Conservation (phyloP, 2,888 invertebrate genomes). For the Sinelater perroti region DNA sequence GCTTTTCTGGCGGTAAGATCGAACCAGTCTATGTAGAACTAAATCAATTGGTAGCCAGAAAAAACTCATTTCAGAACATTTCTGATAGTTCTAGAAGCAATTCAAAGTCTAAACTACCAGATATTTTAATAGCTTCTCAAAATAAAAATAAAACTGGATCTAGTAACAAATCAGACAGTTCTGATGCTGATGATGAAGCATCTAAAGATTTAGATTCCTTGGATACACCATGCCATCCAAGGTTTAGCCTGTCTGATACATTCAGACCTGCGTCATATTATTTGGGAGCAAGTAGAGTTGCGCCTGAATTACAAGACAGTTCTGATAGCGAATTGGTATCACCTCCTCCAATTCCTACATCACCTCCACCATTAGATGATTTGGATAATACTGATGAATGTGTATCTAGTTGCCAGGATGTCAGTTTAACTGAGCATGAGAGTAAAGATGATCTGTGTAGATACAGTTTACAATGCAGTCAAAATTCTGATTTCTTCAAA, state of each 20-base stretch:
- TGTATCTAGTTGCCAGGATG: conserved; percentile 34
- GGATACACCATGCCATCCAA: conserved; percentile 73
- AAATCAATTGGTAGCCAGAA: conserved; percentile 53
- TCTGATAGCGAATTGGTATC: conserved; percentile 82
- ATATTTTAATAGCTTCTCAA: conserved; percentile 67
- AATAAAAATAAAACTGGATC: conserved; percentile 50
- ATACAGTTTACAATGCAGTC: conserved; percentile 23
- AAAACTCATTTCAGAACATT: conserved; percentile 42
- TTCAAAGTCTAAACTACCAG: conserved; percentile 66
- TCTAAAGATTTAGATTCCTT: conserved; percentile 77
- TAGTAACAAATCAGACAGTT: conserved; percentile 71
- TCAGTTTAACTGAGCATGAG: conserved; percentile 40
- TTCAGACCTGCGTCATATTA: conserved; percentile 91
- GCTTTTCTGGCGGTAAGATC: conserved; percentile 70
- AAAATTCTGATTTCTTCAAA: conserved; percentile 11
- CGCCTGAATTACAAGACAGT: conserved; percentile 77
- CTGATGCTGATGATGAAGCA: conserved; percentile 85
- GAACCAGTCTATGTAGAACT: conserved; percentile 91
- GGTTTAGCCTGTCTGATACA: conserved; percentile 87
- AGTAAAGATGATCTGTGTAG: conserved; percentile 39
- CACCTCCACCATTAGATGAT: conserved; percentile 78
- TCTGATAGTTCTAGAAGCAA: conserved; percentile 36
- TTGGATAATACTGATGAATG: conserved; percentile 63
- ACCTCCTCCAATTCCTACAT: conserved; percentile 80
- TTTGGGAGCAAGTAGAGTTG: conserved; percentile 73